These are phyloP conservation scores for Clarias magur DNA, from an alignment of 2,113 vertebrate species.

Conservation along the genomic window DNA sequence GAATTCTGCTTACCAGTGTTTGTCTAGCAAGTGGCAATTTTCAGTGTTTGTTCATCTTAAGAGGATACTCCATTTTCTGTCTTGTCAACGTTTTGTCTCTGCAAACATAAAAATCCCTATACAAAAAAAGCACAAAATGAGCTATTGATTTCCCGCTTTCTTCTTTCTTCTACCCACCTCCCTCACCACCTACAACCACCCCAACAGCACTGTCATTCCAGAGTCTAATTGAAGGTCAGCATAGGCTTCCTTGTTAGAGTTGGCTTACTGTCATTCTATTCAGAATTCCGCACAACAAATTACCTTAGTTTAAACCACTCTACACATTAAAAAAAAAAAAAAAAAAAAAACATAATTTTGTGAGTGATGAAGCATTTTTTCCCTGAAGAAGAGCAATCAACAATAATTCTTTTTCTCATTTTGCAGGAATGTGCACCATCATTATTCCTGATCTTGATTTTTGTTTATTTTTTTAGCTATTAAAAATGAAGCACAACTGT, in stretches of 20 bases:
- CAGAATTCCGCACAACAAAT: slow-evolving; percentile 62
- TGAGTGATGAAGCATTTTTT: slow-evolving; percentile 57
- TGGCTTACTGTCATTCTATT: slow-evolving; percentile 61
- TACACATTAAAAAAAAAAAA: slow-evolving; percentile 44
- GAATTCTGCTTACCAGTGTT: slow-evolving; percentile 29
- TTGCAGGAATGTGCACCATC: slow-evolving; percentile 5
- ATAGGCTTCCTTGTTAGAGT: slow-evolving; percentile 79
- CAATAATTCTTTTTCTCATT: slow-evolving; percentile 7
- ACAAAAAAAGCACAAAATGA: slow-evolving; percentile 88
- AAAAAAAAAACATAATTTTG: not conserved
- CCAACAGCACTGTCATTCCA: slow-evolving; percentile 83
- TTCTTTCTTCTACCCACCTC: slow-evolving; percentile 58
- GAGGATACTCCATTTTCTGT: slow-evolving; percentile 57
- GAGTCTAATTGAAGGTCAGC: slow-evolving; percentile 92
- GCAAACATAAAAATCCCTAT: slow-evolving; percentile 88
- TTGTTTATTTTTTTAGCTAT: slow-evolving; percentile 32
- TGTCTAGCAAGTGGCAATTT: slow-evolving; percentile 69
- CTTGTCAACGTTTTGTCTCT: slow-evolving; percentile 83
- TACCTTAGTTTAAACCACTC: slow-evolving; percentile 58
- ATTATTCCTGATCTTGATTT: slow-evolving; percentile 53
- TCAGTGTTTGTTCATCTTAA: slow-evolving; percentile 59
- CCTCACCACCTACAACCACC: slow-evolving; percentile 58
- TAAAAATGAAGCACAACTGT: not conserved
- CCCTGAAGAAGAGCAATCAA: slow-evolving; percentile 60
- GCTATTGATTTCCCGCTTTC: slow-evolving; percentile 85